A percentile compares a stretch with the other conserved stretches of the same genome.
phyloP scores from a whole-genome alignment of 2,113 vertebrate species.

The Loxodonta africana region DNA sequence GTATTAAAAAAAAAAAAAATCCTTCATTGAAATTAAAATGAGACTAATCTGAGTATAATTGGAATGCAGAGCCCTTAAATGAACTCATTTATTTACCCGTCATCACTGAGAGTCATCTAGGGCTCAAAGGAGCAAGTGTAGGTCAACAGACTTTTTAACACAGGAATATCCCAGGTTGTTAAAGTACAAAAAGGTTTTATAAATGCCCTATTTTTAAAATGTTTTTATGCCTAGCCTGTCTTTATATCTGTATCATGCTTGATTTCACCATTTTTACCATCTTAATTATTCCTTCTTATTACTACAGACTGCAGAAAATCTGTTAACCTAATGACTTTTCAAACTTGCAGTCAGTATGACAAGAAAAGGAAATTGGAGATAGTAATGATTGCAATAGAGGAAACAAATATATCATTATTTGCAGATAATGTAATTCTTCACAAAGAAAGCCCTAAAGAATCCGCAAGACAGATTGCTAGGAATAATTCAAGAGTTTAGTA shows the following conservation, averaged over 20 bases:
- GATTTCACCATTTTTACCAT: background rate
- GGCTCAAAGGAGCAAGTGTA: background rate
- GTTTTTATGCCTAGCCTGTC: background rate
- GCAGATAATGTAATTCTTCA: background rate
- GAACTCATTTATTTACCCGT: background rate
- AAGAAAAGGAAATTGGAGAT: background rate
- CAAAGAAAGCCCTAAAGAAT: background rate
- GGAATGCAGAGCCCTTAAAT: background rate
- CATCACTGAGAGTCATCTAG: background rate
- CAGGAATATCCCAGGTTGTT: background rate
- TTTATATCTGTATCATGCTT: background rate
- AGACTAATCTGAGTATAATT: background rate
- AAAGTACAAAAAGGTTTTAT: background rate
- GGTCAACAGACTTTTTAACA: background rate
- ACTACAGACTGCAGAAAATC: background rate
- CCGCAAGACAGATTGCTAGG: background rate
- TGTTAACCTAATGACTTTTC: background rate
- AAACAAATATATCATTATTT: background rate
- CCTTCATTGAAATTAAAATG: too few species aligned
- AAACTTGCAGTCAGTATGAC: background rate
- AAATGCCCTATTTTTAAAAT: background rate
- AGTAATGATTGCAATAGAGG: background rate
- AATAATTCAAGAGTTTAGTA: background rate
- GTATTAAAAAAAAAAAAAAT: too few species aligned
- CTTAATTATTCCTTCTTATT: background rate